These are phyloP conservation scores for Gandaritis pyraliata DNA, from an alignment of 2,888 invertebrate species.

Conservation along the genomic window DNA sequence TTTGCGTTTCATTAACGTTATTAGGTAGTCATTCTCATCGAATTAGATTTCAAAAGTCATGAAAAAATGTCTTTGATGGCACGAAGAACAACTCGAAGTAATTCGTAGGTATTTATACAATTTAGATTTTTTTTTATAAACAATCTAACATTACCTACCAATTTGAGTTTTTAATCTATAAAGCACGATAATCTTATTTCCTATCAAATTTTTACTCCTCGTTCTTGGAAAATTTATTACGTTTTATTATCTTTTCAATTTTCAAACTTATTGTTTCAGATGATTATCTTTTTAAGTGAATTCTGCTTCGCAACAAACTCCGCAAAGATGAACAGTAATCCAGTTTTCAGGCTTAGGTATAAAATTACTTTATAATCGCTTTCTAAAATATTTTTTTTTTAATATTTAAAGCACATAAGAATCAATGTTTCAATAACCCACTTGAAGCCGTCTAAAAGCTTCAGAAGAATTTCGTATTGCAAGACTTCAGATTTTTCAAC, in stretches of 20 bases:
- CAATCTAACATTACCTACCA: no score
- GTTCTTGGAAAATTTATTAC: no score
- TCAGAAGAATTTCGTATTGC: constrained; percentile 1
- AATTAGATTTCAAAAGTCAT: no score
- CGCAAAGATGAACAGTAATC: constrained; percentile 19
- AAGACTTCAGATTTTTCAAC: constrained; percentile 12
- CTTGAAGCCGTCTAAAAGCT: background rate
- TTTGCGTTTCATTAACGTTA: no score
- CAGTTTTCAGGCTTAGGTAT: background rate
- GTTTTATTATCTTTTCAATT: constrained; percentile 15
- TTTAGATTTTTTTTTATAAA: no score
- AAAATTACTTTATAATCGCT: background rate
- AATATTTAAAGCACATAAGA: no score
- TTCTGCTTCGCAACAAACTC: constrained; percentile 20
- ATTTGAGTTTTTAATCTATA: background rate
- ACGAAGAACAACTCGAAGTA: no score
- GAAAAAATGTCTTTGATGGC: no score
- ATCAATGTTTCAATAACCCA: no score
- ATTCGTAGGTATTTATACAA: no score
- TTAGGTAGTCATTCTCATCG: no score
- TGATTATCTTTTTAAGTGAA: constrained; percentile 22
- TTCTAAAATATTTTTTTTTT: background rate
- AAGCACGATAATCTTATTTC: background rate
- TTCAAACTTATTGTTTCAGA: constrained; percentile 21
- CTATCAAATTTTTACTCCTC: constrained; percentile 2